Conservation (phyloP, 2,797 vertebrate species). For the Hydrolagus colliei region DNA sequence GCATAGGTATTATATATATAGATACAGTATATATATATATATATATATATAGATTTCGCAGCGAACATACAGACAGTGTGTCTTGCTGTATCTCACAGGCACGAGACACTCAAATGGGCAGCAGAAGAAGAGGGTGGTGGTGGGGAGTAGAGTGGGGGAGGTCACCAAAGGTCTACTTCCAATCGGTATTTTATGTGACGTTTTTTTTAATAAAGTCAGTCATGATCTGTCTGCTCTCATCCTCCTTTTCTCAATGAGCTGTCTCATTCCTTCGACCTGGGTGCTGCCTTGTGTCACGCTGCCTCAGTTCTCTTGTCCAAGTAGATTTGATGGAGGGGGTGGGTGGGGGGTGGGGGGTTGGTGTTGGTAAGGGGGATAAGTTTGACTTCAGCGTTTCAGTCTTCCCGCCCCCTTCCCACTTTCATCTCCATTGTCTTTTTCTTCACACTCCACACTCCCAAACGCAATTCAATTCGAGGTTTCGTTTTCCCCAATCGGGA, state of each 20-base stretch:
- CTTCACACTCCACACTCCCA: too few relatives aligned
- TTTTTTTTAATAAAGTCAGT: not conserved
- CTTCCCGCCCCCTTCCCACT: too few relatives aligned
- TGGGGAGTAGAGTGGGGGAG: too few relatives aligned
- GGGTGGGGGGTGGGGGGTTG: not conserved
- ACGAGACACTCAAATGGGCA: not conserved
- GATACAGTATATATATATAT: too few relatives aligned
- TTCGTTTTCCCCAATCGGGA: too few relatives aligned
- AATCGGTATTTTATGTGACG: not conserved
- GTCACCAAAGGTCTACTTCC: not conserved
- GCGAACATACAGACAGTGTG: too few relatives aligned
- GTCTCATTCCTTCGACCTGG: too few relatives aligned
- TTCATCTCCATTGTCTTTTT: too few relatives aligned
- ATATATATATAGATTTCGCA: too few relatives aligned
- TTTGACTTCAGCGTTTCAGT: too few relatives aligned
- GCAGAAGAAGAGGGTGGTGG: too few relatives aligned
- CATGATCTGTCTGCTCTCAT: not conserved
- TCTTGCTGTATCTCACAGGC: conserved; percentile 1
- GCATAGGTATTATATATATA: not conserved
- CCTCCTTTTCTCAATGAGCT: not conserved
- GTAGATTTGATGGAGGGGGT: not conserved
- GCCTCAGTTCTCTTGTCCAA: not conserved
- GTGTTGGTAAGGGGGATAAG: not conserved
- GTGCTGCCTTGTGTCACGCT: not conserved
- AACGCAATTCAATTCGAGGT: too few relatives aligned